Base-by-base conservation (phyloP, 2,888 invertebrate genomes). In the Omphaloscelis lunosa region DNA sequence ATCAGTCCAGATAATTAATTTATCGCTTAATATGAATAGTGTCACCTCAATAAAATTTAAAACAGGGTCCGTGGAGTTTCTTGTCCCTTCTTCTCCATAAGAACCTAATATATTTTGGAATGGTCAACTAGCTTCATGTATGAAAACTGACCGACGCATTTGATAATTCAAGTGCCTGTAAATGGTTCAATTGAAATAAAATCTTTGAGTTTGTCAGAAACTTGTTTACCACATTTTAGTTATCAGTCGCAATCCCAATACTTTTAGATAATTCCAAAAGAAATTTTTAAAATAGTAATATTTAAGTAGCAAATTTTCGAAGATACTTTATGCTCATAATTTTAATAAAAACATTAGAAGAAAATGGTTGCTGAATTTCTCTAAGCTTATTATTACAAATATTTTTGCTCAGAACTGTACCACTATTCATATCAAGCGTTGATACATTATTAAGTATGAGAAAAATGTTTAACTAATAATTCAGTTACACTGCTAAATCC, bases 401-500 rank as follows among this genome's bases (percentile, higher is more conserved):
- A 41, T 29, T 9, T 27, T 73, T 45, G 17, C 39, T 17, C 0
- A 0, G 17, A 34, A 17, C 23, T 51, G n/a, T 51, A 9, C 12
- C 41, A 78, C 34, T 53, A 73, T 69, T 61, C 51, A 53, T 41
- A 67, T 0, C 11, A 70, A 79, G 39, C 45, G 12, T 20, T 15
- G 0, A 51, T 29, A 56, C 11, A 61, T 45, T 45, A 80, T 51
- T 29, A 48, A 71, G 20, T 62, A 70, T 51, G 5, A 63, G 23
- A 59, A 48, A 53, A 71, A 61, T 68, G 23, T 68, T 48, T n/a
- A 71, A 59, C 27, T 61, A 69, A 65, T 29, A 69, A 65, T 59
- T 59, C 0, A 72, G 20, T 23, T 34, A n/a, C 80, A 76, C 39
- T 80, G 76, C 76, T 61, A 70, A 83, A 82, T 75, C 68, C 68